These are phyloP conservation scores for Magallana ariakensis DNA, from an alignment of 1,140 invertebrate species.

Conservation along the genomic window DNA sequence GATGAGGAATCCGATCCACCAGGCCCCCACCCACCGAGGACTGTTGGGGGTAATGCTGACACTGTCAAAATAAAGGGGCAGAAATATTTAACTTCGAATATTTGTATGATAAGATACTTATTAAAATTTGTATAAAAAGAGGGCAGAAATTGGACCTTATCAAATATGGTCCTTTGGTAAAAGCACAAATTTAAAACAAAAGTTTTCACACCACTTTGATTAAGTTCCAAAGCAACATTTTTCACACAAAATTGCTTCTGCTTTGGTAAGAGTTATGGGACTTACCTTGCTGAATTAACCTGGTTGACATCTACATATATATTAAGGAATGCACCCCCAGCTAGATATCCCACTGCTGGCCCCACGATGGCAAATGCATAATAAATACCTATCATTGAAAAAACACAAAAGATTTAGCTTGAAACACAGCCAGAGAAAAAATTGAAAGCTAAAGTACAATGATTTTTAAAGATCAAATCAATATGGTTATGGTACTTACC, in stretches of 20 bases:
- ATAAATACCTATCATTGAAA: constrained; percentile 66
- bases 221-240: neutral
- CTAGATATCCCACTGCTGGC: constrained; percentile 93
- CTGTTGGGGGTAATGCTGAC: constrained; percentile 70
- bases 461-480: neutral
- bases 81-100: too few relatives aligned
- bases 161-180: too few relatives aligned
- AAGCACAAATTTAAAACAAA: too few relatives aligned
- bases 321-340: constrained; percentile 91
- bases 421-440: neutral
- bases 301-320: constrained; percentile 88
- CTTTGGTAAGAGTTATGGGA: neutral
- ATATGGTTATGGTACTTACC: constrained; percentile 59
- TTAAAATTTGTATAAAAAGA: too few relatives aligned
- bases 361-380: constrained; percentile 94
- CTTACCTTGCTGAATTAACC: constrained; percentile 57
- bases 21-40: constrained; percentile 80
- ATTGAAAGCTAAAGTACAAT: neutral
- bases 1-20: constrained; percentile 86
- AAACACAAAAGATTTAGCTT: too few relatives aligned
- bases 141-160: too few relatives aligned
- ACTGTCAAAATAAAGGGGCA: constrained; percentile 55
- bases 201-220: too few relatives aligned
- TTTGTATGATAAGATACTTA: too few relatives aligned
- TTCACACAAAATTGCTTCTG: neutral